Evolutionary conservation across 1,140 invertebrate species (phyloP).

Genomic region (Pseudoatta argentina): DNA sequence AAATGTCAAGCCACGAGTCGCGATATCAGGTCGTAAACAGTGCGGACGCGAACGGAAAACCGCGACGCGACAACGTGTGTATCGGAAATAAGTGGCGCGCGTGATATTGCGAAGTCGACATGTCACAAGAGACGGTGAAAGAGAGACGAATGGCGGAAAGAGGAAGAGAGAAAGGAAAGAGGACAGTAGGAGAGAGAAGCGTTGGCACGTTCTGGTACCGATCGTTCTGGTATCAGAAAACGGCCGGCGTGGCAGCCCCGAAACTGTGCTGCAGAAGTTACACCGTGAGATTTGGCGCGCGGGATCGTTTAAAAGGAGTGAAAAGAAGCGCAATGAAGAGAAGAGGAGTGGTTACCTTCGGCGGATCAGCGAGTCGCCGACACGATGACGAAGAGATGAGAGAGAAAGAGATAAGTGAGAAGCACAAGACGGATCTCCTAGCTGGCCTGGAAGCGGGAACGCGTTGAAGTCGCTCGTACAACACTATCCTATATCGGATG

Average conservation of each 20-base stretch:
- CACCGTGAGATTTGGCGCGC: constrained; percentile 6
- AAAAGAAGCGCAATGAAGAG: constrained; percentile 23
- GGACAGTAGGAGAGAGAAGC: constrained; percentile 6
- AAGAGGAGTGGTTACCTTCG: constrained; percentile 41
- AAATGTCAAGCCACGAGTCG: not conserved
- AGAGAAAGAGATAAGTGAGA: no score
- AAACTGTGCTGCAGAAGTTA: not conserved
- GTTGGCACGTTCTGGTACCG: constrained; percentile 48
- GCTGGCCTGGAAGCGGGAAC: constrained; percentile 9
- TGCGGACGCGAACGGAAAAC: constrained; percentile 37
- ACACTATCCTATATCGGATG: not conserved
- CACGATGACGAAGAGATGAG: constrained; percentile 3
- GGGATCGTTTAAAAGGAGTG: constrained; percentile 17
- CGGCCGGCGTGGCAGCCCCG: not conserved
- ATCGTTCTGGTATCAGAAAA: constrained; percentile 9
- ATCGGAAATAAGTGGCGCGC: constrained; percentile 50
- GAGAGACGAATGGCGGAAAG: constrained; percentile 15
- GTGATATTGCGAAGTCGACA: constrained; percentile 61
- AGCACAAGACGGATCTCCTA: not conserved
- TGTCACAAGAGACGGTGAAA: constrained; percentile 53
- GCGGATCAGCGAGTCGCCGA: constrained; percentile 23
- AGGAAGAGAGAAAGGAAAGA: constrained; percentile 25
- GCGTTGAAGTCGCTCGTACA: constrained; percentile 21
- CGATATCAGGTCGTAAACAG: constrained; percentile 24
- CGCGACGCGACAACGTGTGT: constrained; percentile 36